phyloP scores from a whole-genome alignment of 2,888 invertebrate species.

The Gerris lacustris region DNA sequence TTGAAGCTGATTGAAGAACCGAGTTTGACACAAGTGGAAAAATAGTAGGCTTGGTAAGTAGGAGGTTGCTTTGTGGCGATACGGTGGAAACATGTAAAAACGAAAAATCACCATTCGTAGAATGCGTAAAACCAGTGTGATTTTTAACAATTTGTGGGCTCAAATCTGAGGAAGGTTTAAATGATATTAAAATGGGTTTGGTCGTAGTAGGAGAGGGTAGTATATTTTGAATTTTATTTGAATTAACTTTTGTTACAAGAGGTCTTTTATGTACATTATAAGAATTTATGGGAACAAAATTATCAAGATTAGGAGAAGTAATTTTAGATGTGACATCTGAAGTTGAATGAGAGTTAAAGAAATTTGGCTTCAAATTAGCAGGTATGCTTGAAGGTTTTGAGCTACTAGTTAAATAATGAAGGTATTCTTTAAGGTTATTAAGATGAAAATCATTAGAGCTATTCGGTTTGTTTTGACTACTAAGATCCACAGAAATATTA shows the following conservation, averaged over 20 bases:
- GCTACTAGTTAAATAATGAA: not conserved
- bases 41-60: not conserved
- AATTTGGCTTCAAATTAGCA: not conserved
- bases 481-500: not conserved
- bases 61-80: not conserved
- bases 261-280: not conserved
- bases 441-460: not conserved
- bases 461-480: not conserved
- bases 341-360: not conserved
- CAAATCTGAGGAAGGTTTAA: not conserved
- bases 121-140: not conserved
- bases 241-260: not conserved
- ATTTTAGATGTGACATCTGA: not conserved
- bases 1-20: too few relatives aligned
- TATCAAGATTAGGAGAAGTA: not conserved
- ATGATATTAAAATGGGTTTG: not conserved
- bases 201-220: not conserved
- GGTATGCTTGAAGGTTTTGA: not conserved
- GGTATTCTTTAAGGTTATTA: not conserved
- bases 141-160: not conserved
- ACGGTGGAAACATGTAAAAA: not conserved
- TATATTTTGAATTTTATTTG: not conserved
- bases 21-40: not conserved
- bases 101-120: too few relatives aligned
- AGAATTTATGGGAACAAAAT: not conserved